Evolutionary conservation across 2,113 vertebrate species (phyloP), one percentile per base, ranked within the genome.

Genomic region (Campylomormyrus tamandua): DNA sequence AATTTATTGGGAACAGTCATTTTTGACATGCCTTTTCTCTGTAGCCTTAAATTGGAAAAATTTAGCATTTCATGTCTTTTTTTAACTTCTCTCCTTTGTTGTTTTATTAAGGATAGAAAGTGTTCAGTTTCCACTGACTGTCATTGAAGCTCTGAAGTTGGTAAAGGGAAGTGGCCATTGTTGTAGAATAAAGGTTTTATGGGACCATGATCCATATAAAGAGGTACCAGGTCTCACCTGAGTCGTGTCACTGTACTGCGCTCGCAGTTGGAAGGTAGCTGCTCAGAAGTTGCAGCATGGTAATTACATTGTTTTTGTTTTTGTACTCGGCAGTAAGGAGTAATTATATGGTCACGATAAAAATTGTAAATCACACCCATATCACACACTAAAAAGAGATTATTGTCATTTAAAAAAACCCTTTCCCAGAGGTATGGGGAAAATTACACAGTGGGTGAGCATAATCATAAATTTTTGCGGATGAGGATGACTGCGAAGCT

Each of bases 251-350:
- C 49, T 8, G 11, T 49, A 5, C 15, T 49, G 74, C 19, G 10
- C 49, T 24, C 3, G 9, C 7, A 39, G 46, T 4, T n/a, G 46
- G 46, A n/a, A n/a, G 8, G 10, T 9, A 84, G 80, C 27, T 50
- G 50, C 49, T 19, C 85, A 19, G 6, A 27, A 10, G n/a, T 11
- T 56, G 39, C 42, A 48, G 21, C 83, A 35, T 19, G 56, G 58
- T 84, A 50, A 83, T 83, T 52, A 39, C 49, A 2, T 80, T 58
- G 50, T 58, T 89, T 89, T 46, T 89, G 89, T 84, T 89, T 83
- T 84, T 48, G 53, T 19, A 31, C n/a, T 70, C 9, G 6, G 74
- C 27, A 88, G 35, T n/a, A 56, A 89, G n/a, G 50, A 89, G 39
- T 52, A 77, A 89, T 89, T 89, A 56, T 56, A 45, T 39, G 35